Evolutionary conservation across 2,888 invertebrate genomes (phyloP).

Genomic region (Pedicia rivosa): DNA sequence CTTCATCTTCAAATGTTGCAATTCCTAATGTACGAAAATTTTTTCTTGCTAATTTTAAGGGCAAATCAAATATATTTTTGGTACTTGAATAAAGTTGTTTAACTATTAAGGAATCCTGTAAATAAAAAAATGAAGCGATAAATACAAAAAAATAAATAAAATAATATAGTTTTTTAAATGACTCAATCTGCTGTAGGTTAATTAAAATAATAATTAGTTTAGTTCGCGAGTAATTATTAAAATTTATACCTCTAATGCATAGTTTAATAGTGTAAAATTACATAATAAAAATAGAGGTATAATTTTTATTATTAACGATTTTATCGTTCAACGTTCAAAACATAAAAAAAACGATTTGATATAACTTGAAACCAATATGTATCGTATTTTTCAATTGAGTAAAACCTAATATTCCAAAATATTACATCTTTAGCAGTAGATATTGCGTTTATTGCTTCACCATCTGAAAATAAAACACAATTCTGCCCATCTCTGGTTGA

Average conservation of each 20-base stretch:
- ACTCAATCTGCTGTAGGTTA: too few relatives aligned
- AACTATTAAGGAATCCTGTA: constrained; percentile 63
- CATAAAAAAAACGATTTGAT: too few relatives aligned
- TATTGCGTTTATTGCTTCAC: constrained; percentile 61
- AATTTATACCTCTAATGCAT: too few relatives aligned
- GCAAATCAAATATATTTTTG: constrained; percentile 39
- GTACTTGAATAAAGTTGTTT: constrained; percentile 42
- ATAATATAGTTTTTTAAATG: not conserved
- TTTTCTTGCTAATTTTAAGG: constrained; percentile 60
- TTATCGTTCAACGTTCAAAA: too few relatives aligned
- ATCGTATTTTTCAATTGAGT: too few relatives aligned
- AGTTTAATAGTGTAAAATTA: too few relatives aligned
- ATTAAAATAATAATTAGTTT: too few relatives aligned
- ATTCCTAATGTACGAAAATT: constrained; percentile 62
- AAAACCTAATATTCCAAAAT: too few relatives aligned
- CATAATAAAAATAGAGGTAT: too few relatives aligned
- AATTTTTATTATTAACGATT: too few relatives aligned
- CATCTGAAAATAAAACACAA: constrained; percentile 50
- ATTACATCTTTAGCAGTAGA: constrained; percentile 64
- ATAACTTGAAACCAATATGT: too few relatives aligned
- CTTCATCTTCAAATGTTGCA: constrained; percentile 53
- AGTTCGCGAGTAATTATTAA: too few relatives aligned
- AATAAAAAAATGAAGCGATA: constrained; percentile 7
- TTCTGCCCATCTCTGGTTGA: constrained; percentile 26
- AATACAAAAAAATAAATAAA: constrained; percentile 1